Base-by-base conservation (phyloP, 2,888 invertebrate species). In the Orthosia gracilis region DNA sequence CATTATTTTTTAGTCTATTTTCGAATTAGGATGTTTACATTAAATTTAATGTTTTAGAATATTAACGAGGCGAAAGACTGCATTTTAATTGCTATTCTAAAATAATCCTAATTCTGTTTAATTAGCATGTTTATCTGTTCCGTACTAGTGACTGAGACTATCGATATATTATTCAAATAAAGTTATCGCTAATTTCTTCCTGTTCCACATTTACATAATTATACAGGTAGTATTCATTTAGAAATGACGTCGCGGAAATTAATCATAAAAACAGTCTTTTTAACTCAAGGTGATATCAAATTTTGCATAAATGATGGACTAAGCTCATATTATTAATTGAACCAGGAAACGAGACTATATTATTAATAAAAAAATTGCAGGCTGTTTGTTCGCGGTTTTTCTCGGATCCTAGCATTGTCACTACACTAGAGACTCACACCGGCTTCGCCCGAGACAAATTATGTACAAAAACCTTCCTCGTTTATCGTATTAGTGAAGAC, bases 211-310 rank as follows among this genome's bases (percentile, higher is more conserved):
- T 76, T 17, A 61, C 57, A 65, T 47, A 40, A 9, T 9, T 40
- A 54, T 40, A 58, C 50, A 71, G 68, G 59, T 73, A 65, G 70
- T 49, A 47, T 58, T 66, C 13, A 63, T 58, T 13, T 49, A 45
- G 18, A 23, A 52, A 12, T 67, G 47, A 59, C 49, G 23, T 57
- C 45, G 23, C 64, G 69, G 82, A 82, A 77, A 54, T 67, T 52
- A 40, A 65, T 69, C 65, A 23, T 49, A 57, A 54, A 58, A 31
- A 66, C 12, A 52, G 61, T 67, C 7, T 69, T 40, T 17, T 49
- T 3, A 70, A 59, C 21, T 69, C 66, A 72, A 67, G 71, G 68
- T 69, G 18, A 65, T 49, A 31, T 31, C 4, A 62, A 52, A 23
- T 23, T 70, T 65, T 82, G 57, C 64, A 61, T 70, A 68, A 40